Conservation (phyloP, 2,113 vertebrate species). For the Desmodus rotundus region DNA sequence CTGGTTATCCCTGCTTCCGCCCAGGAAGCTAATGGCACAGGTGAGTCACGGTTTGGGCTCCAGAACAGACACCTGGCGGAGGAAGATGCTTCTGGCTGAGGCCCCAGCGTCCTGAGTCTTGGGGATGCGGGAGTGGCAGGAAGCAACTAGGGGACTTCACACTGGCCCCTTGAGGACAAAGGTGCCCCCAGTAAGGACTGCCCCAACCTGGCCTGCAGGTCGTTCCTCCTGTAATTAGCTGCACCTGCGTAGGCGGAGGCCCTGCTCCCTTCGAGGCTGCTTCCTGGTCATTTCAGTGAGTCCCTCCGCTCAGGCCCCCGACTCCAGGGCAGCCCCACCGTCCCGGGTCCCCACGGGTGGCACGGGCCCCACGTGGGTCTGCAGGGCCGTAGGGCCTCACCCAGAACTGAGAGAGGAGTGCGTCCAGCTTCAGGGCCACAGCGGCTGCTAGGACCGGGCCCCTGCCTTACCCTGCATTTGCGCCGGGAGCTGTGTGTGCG, state of each 20-base stretch:
- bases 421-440: background rate
- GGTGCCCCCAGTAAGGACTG: background rate
- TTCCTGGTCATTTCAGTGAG: background rate
- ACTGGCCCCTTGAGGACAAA: background rate
- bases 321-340: background rate
- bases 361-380: background rate
- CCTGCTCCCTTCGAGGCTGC: background rate
- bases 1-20: background rate
- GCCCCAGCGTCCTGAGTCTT: background rate
- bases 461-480: background rate
- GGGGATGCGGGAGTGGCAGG: rapidly evolving
- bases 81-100: background rate
- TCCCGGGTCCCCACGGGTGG: background rate
- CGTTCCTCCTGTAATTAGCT: background rate
- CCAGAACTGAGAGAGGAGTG: background rate
- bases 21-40: background rate
- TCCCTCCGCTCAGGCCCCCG: rapidly evolving
- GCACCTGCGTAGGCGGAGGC: rapidly evolving
- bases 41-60: background rate
- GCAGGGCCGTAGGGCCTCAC: background rate
- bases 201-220: background rate
- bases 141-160: background rate
- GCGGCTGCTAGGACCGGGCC: background rate
- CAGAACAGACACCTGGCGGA: background rate
- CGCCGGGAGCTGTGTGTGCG: background rate